Evolutionary conservation across 2,888 invertebrate genomes (phyloP), one percentile per base, ranked within the genome.

Genomic region (Cerceris ruficornis): DNA sequence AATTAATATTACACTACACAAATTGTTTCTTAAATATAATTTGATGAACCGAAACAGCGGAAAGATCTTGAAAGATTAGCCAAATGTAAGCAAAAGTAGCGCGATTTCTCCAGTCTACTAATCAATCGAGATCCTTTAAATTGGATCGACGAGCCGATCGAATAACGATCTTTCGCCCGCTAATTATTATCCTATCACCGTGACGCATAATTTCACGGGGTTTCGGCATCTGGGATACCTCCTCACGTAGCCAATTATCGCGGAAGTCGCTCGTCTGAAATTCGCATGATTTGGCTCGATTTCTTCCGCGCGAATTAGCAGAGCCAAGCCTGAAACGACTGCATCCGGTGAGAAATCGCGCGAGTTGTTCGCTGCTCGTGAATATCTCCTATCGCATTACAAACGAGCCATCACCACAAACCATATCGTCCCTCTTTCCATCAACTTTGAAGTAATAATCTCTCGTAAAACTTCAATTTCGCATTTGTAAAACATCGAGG

Each of bases 271-370:
- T 59, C 41, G 65, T 15, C 14, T n/a, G 75, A 72, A 80, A 80
- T 82, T 65, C 77, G 69, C 72, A 65, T 75, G 81, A 83, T 83
- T 75, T 65, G 77, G 66, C 72, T 41, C 55, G 66, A 81, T 75
- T 83, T 66, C 79, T 78, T 84, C 74, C 28, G 14, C 4, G 28
- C 67, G 66, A 84, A 84, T 84, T 84, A 75, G n/a, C 57, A 64
- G 65, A 67, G 67, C 61, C 58, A 50, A n/a, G 43, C 52, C 58
- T 79, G 77, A 84, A 83, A 84, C 75, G 77, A 54, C 50, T 68
- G 58, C 80, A 82, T 84, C 85, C 83, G 83, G 82, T 43, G 70
- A 28, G 28, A 28, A 68, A 69, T 61, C 64, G 55, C 41, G 13
- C 42, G 50, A 60, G 55, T 65, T 60, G 39, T 42, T 17, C 57